Conservation (phyloP, 2,797 vertebrate species). For the Urophycis tenuis region DNA sequence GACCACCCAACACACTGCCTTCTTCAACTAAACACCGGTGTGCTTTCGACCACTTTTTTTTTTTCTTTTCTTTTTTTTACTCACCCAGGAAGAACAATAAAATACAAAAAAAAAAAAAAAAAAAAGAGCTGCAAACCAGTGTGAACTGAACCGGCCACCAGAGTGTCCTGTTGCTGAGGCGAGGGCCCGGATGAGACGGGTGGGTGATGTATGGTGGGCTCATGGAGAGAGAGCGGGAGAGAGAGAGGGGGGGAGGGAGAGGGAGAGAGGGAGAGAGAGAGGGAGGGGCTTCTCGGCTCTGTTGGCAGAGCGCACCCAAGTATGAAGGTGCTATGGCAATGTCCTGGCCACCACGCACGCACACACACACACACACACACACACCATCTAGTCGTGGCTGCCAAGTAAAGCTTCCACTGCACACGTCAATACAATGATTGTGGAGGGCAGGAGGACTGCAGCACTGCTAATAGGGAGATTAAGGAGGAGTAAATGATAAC, state of each 20-base stretch:
- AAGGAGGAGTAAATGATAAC: not conserved
- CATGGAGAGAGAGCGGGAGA: too few relatives aligned
- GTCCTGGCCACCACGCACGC: not conserved
- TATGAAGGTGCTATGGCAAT: not conserved
- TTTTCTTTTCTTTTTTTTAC: too few relatives aligned
- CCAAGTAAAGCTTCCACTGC: not conserved
- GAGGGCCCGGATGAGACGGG: not conserved
- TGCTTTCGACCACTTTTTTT: not conserved
- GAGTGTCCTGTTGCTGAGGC: not conserved
- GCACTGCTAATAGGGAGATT: not conserved
- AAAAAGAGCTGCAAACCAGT: not conserved
- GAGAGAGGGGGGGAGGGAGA: too few relatives aligned
- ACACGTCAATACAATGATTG: not conserved
- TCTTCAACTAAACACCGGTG: constrained; percentile 5
- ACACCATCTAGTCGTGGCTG: not conserved
- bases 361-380: constrained; percentile 3
- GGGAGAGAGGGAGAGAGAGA: too few relatives aligned
- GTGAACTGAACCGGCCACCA: not conserved
- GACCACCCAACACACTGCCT: not conserved
- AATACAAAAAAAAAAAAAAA: not conserved
- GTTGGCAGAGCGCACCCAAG: not conserved
- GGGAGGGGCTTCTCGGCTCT: not conserved
- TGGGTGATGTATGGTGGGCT: not conserved
- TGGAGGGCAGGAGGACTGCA: not conserved
- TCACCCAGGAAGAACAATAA: not conserved